A percentile compares a stretch with the other conserved stretches of the same genome.
phyloP scores from a whole-genome alignment of 2,888 invertebrate genomes.

The Lapara coniferarum region DNA sequence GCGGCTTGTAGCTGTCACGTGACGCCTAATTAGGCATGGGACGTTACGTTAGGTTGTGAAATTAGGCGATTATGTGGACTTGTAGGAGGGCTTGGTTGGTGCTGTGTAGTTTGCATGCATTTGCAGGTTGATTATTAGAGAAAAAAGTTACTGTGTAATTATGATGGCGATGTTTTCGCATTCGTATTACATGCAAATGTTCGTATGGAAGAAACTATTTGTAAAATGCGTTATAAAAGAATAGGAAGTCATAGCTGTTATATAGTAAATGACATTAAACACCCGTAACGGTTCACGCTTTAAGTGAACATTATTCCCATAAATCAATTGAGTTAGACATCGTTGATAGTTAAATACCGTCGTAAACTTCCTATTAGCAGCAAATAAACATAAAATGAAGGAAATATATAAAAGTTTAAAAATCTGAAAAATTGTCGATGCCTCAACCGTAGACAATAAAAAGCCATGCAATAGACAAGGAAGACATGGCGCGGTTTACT shows the following conservation, averaged over 20 bases:
- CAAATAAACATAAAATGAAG: conserved; percentile 16
- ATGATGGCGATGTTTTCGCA: neutral
- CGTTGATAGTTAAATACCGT: neutral
- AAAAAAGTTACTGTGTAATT: conserved; percentile 3
- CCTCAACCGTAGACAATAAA: conserved; percentile 29
- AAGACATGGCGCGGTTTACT: conserved; percentile 27
- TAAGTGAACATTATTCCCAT: neutral
- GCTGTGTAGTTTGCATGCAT: conserved; percentile 18
- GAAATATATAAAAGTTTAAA: conserved; percentile 15
- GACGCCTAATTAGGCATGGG: conserved; percentile 80
- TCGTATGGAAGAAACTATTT: neutral
- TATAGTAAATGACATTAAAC: neutral
- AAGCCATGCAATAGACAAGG: conserved; percentile 26
- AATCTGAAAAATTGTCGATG: conserved; percentile 19
- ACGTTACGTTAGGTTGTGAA: conserved; percentile 53
- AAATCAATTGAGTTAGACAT: neutral
- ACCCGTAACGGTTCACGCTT: neutral
- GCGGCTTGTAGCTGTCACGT: conserved; percentile 82
- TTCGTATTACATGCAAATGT: neutral
- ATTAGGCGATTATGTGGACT: conserved; percentile 37
- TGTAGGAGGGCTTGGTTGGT: conserved; percentile 5
- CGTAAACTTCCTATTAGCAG: neutral
- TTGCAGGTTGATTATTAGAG: conserved; percentile 3
- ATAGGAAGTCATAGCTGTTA: neutral
- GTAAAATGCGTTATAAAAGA: neutral